A percentile compares a stretch with the other conserved stretches of the same genome.
Conservation (phyloP, 2,888 invertebrate species). For the Tryphoninae sp. region DNA sequence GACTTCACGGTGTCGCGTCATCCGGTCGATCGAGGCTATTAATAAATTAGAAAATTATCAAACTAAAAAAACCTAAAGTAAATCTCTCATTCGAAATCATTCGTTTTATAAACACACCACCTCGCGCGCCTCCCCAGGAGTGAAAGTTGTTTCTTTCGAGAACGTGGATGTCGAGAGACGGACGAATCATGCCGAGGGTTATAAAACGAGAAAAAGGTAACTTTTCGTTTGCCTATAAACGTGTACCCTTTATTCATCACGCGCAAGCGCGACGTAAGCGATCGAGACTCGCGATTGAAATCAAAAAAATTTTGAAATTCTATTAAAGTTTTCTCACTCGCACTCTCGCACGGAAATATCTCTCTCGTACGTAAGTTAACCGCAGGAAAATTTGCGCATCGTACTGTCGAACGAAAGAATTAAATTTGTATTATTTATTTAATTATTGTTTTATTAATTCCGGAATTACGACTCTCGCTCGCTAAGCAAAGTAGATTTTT, state of each 20-base stretch:
- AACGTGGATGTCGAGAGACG: conserved; percentile 16
- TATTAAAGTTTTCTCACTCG: conserved; percentile 22
- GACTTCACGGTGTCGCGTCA: conserved; percentile 11
- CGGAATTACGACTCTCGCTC: conserved; percentile 43
- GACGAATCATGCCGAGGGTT: conserved; percentile 31
- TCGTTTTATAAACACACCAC: neutral
- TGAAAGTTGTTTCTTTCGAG: conserved; percentile 58
- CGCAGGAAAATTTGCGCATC: neutral
- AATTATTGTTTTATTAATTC: conserved; percentile 3
- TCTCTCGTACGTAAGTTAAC: neutral
- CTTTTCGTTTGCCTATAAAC: conserved; percentile 38
- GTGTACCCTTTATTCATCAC: conserved; percentile 10
- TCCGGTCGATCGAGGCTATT: conserved; percentile 8
- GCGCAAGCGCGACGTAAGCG: neutral
- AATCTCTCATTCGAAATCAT: conserved; percentile 24
- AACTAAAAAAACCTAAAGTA: conserved; percentile 36
- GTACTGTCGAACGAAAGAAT: conserved; percentile 18
- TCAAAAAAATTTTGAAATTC: conserved; percentile 25
- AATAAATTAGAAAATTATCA: conserved; percentile 58
- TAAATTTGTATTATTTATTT: conserved; percentile 7
- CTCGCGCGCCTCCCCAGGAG: conserved; percentile 44
- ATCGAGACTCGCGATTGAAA: neutral
- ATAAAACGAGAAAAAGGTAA: conserved; percentile 10
- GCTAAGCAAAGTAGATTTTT: conserved; percentile 33
- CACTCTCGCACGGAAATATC: conserved; percentile 6